A percentile compares a stretch with the other conserved stretches of the same genome.
Conservation (phyloP, 35 echinoderm and acorn worm genomes). For the Apostichopus japonicus region DNA sequence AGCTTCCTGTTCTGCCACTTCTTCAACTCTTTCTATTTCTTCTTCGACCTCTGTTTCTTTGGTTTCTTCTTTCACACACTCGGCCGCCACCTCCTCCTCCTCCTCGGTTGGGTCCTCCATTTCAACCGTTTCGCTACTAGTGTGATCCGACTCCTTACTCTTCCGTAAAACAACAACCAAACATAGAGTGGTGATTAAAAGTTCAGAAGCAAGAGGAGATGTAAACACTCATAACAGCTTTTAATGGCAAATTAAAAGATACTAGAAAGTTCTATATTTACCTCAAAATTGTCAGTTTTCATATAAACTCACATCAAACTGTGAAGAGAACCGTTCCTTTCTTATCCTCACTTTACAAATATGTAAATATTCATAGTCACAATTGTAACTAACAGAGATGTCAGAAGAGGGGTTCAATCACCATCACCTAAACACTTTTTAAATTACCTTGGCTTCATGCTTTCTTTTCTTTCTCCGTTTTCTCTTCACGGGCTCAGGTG, state of each 20-base stretch:
- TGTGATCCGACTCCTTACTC: conserved; percentile 23
- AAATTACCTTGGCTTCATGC: conserved; percentile 55
- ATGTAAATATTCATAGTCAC: too few species aligned
- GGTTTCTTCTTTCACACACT: conserved; percentile 48
- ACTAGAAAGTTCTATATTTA: too few species aligned
- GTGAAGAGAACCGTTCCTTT: too few species aligned
- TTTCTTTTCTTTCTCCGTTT: conserved; percentile 86
- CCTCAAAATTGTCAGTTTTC: too few species aligned
- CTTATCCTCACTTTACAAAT: too few species aligned
- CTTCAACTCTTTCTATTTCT: neutral
- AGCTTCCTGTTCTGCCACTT: conserved; percentile 47
- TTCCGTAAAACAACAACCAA: neutral
- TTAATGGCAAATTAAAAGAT: too few species aligned
- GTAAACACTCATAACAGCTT: neutral
- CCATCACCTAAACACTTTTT: too few species aligned
- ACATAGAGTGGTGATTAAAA: too few species aligned
- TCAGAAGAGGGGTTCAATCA: too few species aligned
- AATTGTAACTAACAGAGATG: too few species aligned
- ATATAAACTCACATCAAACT: too few species aligned
- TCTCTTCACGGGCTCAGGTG: conserved; percentile 45
- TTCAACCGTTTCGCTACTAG: conserved; percentile 33
- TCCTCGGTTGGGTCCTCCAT: conserved; percentile 50
- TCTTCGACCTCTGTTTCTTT: conserved; percentile 17
- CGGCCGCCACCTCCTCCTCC: conserved; percentile 47
- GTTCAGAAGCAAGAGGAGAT: neutral